Evolutionary conservation across 2,797 vertebrate genomes (phyloP).

Genomic region (Lagodon rhomboides): DNA sequence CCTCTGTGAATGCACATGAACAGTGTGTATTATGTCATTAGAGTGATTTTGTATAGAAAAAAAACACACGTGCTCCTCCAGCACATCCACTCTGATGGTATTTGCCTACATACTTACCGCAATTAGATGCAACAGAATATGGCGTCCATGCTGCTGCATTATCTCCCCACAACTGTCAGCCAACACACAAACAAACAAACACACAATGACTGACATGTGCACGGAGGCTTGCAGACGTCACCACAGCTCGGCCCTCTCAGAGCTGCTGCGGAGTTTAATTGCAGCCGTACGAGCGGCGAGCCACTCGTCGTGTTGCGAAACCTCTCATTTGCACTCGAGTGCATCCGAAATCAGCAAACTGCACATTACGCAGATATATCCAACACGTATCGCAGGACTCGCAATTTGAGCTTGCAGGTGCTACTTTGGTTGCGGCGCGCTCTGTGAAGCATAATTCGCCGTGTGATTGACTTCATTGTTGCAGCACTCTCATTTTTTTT

Average conservation of each 20-base stretch:
- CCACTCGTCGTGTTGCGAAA: slow-evolving; percentile 45
- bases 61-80: neutral
- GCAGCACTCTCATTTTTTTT: slow-evolving; percentile 35
- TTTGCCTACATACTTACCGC: neutral
- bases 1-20: neutral
- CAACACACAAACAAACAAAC: slow-evolving; percentile 17
- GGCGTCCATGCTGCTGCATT: neutral
- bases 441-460: slow-evolving; percentile 67
- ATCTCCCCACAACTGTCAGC: neutral
- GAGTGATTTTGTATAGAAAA: neutral
- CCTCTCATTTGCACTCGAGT: slow-evolving; percentile 57
- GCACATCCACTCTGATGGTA: neutral
- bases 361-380: slow-evolving; percentile 57
- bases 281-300: slow-evolving; percentile 7
- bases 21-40: neutral
- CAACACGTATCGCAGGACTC: slow-evolving; percentile 40
- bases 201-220: neutral
- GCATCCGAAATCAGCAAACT: slow-evolving; percentile 56
- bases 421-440: slow-evolving; percentile 36
- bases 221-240: neutral
- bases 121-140: neutral
- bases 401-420: slow-evolving; percentile 67
- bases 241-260: neutral
- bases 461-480: slow-evolving; percentile 74
- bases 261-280: slow-evolving; percentile 51